phyloP scores from a whole-genome alignment of 2,113 vertebrate species.

The Oreotrochilus melanogaster region DNA sequence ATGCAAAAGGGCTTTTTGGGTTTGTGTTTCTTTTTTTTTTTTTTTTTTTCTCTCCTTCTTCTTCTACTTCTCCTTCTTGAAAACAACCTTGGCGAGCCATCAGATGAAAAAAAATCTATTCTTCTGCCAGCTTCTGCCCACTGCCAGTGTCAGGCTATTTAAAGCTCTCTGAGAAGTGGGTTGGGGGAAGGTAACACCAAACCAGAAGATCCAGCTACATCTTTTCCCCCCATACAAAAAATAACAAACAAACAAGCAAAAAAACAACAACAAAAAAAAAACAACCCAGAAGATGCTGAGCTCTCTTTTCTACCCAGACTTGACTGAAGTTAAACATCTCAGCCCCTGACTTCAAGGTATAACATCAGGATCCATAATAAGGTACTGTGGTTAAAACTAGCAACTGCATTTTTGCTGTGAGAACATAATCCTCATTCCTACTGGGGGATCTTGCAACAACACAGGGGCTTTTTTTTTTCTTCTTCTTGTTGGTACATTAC shows the following conservation, averaged over 20 bases:
- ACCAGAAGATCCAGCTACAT: not conserved
- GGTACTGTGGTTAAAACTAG: constrained; percentile 39
- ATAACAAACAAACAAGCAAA: not conserved
- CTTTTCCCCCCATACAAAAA: not conserved
- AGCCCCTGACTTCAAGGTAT: not conserved
- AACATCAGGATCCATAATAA: constrained; percentile 51
- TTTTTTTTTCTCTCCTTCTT: not conserved
- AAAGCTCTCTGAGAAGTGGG: constrained; percentile 37
- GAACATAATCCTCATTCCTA: constrained; percentile 51
- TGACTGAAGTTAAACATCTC: constrained; percentile 3
- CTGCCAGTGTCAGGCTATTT: constrained; percentile 63
- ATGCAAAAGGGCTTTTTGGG: not conserved
- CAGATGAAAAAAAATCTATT: constrained; percentile 50
- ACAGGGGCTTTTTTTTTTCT: not conserved
- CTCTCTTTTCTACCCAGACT: not conserved
- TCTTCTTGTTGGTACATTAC: constrained; percentile 31
- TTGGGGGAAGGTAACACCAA: constrained; percentile 12
- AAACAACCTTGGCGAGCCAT: constrained; percentile 61
- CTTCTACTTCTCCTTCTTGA: constrained; percentile 34
- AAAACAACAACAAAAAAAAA: not conserved
- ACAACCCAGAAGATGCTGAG: not conserved
- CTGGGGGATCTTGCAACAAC: constrained; percentile 36
- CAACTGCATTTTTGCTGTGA: constrained; percentile 17
- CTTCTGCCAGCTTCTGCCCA: constrained; percentile 48
- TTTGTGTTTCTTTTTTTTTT: not conserved